phyloP scores from a whole-genome alignment of 2,888 invertebrate species.

The Andrena haemorrhoa region DNA sequence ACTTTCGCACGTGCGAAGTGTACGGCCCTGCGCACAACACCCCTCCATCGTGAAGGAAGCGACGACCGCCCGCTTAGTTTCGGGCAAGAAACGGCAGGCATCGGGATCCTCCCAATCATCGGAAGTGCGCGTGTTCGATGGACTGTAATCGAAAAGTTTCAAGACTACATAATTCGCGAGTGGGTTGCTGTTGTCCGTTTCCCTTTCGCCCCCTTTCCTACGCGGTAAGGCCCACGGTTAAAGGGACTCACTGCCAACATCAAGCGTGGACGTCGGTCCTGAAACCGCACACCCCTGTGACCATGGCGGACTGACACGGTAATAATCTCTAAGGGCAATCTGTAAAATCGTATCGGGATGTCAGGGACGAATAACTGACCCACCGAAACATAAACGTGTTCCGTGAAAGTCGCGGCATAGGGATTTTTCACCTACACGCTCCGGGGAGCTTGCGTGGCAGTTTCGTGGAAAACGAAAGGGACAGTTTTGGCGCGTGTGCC shows the following conservation, averaged over 20 bases:
- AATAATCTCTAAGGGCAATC: slow-evolving; percentile 37
- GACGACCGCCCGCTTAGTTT: slow-evolving; percentile 78
- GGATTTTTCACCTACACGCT: slow-evolving; percentile 48
- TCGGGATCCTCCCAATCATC: slow-evolving; percentile 72
- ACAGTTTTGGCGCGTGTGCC: slow-evolving; percentile 68
- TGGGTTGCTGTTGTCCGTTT: slow-evolving; percentile 31
- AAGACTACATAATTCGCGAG: slow-evolving; percentile 69
- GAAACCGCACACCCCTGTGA: slow-evolving; percentile 64
- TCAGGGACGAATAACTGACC: slow-evolving; percentile 35
- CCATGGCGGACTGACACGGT: slow-evolving; percentile 69
- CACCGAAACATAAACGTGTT: slow-evolving; percentile 25
- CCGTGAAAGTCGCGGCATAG: slow-evolving; percentile 36
- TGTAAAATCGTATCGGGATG: slow-evolving; percentile 33
- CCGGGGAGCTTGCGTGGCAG: slow-evolving; percentile 57
- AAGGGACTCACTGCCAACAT: slow-evolving; percentile 69
- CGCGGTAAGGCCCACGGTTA: slow-evolving; percentile 63
- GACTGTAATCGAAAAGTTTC: slow-evolving; percentile 49
- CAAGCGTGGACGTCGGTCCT: slow-evolving; percentile 54
- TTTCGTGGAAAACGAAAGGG: slow-evolving; percentile 47
- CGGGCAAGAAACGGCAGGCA: slow-evolving; percentile 78
- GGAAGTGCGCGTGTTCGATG: slow-evolving; percentile 47
- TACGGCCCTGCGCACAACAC: slow-evolving; percentile 77
- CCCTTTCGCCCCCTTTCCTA: slow-evolving; percentile 31
- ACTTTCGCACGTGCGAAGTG: slow-evolving; percentile 19
- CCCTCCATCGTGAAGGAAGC: slow-evolving; percentile 78